phyloP scores from a whole-genome alignment of 2,888 invertebrate species.

The Hylaea fasciaria region DNA sequence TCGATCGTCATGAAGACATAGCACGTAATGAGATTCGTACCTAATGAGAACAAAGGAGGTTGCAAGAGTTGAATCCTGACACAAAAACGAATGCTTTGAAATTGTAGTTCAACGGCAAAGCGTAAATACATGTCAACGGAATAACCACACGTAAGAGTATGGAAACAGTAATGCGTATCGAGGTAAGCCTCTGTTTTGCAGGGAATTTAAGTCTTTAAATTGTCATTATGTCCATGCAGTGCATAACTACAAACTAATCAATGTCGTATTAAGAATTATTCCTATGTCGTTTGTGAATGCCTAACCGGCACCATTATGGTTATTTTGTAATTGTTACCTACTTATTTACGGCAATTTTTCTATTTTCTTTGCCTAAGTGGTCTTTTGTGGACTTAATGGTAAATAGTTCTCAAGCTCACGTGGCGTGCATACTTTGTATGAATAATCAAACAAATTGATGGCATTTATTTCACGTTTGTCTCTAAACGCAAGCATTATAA shows the following conservation, averaged over 20 bases:
- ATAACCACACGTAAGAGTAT: no score
- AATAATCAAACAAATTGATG: constrained; percentile 5
- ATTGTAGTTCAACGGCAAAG: no score
- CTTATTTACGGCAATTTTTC: constrained; percentile 64
- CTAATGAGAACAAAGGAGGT: no score
- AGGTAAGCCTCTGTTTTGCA: constrained; percentile 19
- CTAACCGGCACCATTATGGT: constrained; percentile 72
- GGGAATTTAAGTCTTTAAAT: constrained; percentile 79
- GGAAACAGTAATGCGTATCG: background rate
- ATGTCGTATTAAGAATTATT: constrained; percentile 83
- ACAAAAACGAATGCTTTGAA: no score
- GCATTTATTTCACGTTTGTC: background rate
- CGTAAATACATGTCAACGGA: no score
- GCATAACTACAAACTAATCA: constrained; percentile 76
- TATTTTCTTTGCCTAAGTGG: constrained; percentile 55
- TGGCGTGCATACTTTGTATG: constrained; percentile 24
- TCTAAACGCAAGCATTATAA: background rate
- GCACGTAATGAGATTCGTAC: no score
- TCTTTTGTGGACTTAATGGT: constrained; percentile 39
- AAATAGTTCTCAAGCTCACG: constrained; percentile 19
- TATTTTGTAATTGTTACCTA: constrained; percentile 79
- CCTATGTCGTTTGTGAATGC: constrained; percentile 80
- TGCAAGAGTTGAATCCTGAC: no score
- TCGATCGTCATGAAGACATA: no score
- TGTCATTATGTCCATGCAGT: constrained; percentile 76